Evolutionary conservation across 2,797 vertebrate species (phyloP), one percentile per base, ranked within the genome.

Genomic region (Selene dorsalis): DNA sequence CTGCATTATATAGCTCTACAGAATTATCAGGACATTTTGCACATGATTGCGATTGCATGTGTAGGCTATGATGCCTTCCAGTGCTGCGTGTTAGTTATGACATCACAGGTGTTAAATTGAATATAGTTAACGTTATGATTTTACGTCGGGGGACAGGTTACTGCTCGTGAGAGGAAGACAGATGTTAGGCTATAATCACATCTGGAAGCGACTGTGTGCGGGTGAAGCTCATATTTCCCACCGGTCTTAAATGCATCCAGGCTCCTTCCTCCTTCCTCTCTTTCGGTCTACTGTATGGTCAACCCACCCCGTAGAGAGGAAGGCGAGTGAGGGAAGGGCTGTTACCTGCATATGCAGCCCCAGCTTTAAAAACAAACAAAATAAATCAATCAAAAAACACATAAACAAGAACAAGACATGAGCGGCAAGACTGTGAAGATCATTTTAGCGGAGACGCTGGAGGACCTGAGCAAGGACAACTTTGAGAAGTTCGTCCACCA

Each of bases 401-500:
- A n/a, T n/a, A n/a, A n/a, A n/a, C n/a, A n/a, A n/a, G n/a, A n/a
- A n/a, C n/a, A n/a, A n/a, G n/a, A n/a, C 50, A 88, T 89, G 86
- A 0, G 74, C 2, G 0, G 0, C 0, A 41, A 1, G 32, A 71
- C n/a, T 3, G 8, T 72, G 0, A 65, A 2, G 2, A 2, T 11
- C 2, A 32, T 16, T 30, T 0, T 91, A 0, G 5, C 0, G 2
- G 10, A 58, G 0, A 14, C 28, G 1, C 28, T 91, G 70, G 80
- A 73, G 26, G 3, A 87, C 10, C 13, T 92, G 0, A 0, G 20
- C 0, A 0, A 10, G 0, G 0, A 7, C 0, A 0, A 87, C 50
- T 70, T 83, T 0, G 1, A 22, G 0, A 79, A 13, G 52, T 91
- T 91, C 47, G 1, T 73, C n/a, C 0, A 12, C 5, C 3, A 16